Conservation (phyloP, 92 coral and sea anemone species). For the Montipora capitata region DNA sequence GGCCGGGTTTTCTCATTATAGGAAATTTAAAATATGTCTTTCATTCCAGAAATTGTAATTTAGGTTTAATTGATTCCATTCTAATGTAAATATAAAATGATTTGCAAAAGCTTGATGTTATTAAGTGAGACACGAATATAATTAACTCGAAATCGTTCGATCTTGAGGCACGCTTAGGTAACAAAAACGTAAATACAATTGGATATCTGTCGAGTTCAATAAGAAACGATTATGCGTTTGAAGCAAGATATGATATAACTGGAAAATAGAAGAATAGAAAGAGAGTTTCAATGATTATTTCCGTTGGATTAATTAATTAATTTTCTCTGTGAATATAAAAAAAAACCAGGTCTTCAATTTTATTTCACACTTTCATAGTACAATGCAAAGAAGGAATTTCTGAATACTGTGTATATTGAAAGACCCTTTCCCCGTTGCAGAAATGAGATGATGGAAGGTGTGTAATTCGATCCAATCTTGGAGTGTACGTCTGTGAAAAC, state of each 20-base stretch:
- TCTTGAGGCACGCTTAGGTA: not conserved
- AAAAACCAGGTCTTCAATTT: too few species aligned
- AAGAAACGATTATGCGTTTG: not conserved
- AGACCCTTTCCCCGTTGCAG: too few species aligned
- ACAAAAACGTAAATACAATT: too few species aligned
- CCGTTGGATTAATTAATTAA: too few species aligned
- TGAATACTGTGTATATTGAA: too few species aligned
- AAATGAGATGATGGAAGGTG: too few species aligned
- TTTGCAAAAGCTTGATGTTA: not conserved
- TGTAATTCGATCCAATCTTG: too few species aligned
- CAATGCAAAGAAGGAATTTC: too few species aligned
- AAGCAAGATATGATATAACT: too few species aligned
- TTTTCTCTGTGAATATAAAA: not conserved
- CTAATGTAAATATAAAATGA: not conserved
- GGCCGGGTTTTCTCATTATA: not conserved
- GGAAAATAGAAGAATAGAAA: too few species aligned
- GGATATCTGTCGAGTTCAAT: not conserved
- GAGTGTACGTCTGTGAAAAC: not conserved
- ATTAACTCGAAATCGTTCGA: not conserved
- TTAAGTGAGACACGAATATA: not conserved
- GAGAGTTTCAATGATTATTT: too few species aligned
- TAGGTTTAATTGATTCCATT: not conserved
- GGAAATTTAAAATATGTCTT: not conserved
- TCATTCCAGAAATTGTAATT: not conserved
- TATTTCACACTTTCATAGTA: too few species aligned